Evolutionary conservation across 2,797 vertebrate genomes (phyloP).

Genomic region (Gymnocypris eckloni): DNA sequence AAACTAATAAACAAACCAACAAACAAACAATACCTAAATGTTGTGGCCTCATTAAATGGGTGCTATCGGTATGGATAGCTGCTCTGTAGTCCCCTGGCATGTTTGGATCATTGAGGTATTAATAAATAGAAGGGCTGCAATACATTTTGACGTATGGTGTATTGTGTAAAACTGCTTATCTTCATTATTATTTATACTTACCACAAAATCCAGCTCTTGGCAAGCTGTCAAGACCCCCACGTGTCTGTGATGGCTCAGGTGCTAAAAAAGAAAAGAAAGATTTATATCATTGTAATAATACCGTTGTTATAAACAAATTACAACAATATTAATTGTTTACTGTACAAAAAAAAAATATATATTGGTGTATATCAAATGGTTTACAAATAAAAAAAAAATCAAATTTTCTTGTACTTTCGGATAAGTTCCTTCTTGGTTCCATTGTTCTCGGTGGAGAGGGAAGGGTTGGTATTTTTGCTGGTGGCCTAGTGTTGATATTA

Average conservation of each 20-base stretch:
- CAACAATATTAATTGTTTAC: neutral
- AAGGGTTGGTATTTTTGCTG: neutral
- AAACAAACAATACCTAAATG: neutral
- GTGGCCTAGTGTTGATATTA: neutral
- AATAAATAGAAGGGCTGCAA: too few species aligned
- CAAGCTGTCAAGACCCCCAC: neutral
- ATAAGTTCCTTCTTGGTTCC: neutral
- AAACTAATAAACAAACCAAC: too few species aligned
- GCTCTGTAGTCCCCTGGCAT: neutral
- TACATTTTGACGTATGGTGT: too few species aligned
- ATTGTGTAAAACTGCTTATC: too few species aligned
- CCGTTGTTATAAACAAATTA: neutral
- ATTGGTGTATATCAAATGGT: too few species aligned
- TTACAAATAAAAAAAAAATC: too few species aligned
- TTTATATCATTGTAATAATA: neutral
- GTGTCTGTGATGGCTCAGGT: neutral
- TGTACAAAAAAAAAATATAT: neutral
- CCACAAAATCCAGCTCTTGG: neutral
- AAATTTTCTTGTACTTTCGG: too few species aligned
- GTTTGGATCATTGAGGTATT: neutral
- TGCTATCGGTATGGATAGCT: neutral
- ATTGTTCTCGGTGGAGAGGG: neutral
- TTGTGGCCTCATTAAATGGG: neutral
- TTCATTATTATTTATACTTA: too few species aligned
- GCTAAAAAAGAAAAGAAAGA: too few species aligned